These are phyloP conservation scores for Orius insidiosus DNA, from an alignment of 1,140 invertebrate genomes.

Conservation along the genomic window DNA sequence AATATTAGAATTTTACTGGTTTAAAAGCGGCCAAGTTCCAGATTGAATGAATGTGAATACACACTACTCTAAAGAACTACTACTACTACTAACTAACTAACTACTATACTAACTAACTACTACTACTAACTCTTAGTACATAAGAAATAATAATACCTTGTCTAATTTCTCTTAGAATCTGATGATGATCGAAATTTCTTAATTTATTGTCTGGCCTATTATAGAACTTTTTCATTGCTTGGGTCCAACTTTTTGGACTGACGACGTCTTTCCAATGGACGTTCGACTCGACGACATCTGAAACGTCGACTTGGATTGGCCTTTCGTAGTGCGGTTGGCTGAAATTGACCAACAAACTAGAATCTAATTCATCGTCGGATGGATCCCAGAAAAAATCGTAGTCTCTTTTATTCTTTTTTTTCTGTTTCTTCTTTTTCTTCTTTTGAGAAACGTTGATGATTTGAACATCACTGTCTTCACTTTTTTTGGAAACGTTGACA, in stretches of 20 bases:
- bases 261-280: slow-evolving; percentile 5
- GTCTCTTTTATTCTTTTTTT: neutral
- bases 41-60: too few relatives aligned
- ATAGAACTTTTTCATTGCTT: slow-evolving; percentile 9
- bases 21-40: too few relatives aligned
- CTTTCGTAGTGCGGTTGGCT: neutral
- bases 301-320: neutral
- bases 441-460: neutral
- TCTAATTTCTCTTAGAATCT: slow-evolving; percentile 8
- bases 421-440: neutral
- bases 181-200: slow-evolving; percentile 7
- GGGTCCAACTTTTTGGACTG: slow-evolving; percentile 6
- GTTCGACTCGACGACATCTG: neutral
- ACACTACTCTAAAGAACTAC: too few relatives aligned
- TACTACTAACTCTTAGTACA: too few relatives aligned
- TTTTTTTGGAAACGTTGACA: neutral
- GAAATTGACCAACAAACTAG: neutral
- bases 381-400: neutral
- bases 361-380: neutral
- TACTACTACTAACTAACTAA: too few relatives aligned
- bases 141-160: neutral
- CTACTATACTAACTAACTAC: too few relatives aligned
- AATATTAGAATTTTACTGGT: too few relatives aligned
- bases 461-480: slow-evolving; percentile 1
- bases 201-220: slow-evolving; percentile 3